phyloP scores from a whole-genome alignment of 1,140 invertebrate species.

The Bombus pascuorum region DNA sequence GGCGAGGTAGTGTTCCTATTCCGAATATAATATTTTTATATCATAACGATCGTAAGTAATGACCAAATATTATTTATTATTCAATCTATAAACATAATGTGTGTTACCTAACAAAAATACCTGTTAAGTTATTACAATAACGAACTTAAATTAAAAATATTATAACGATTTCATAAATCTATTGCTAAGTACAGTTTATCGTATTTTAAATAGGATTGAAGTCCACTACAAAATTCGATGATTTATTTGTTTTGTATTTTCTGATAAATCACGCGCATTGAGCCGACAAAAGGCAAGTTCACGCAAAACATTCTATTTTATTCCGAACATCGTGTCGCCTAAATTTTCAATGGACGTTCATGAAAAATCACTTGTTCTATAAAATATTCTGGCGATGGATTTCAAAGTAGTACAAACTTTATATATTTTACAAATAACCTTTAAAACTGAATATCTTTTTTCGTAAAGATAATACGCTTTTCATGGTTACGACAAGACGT shows the following conservation, averaged over 20 bases:
- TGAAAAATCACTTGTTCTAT: not conserved
- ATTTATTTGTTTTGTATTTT: not conserved
- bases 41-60: not conserved
- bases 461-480: not conserved
- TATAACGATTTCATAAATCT: not conserved
- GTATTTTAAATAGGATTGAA: not conserved
- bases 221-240: too few relatives aligned
- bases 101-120: not conserved
- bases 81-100: not conserved
- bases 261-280: too few relatives aligned
- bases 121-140: not conserved
- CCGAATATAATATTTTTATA: not conserved
- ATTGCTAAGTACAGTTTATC: not conserved
- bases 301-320: not conserved
- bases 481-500: not conserved
- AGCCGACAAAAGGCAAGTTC: not conserved
- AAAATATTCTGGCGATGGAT: not conserved
- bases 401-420: not conserved
- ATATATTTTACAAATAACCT: not conserved
- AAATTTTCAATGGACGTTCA: not conserved
- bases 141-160: conserved; percentile 3
- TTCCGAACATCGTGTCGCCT: not conserved
- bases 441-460: not conserved
- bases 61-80: not conserved
- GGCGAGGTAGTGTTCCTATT: too few relatives aligned